Evolutionary conservation across 2,888 invertebrate species (phyloP).

Genomic region (Acleris cristana): DNA sequence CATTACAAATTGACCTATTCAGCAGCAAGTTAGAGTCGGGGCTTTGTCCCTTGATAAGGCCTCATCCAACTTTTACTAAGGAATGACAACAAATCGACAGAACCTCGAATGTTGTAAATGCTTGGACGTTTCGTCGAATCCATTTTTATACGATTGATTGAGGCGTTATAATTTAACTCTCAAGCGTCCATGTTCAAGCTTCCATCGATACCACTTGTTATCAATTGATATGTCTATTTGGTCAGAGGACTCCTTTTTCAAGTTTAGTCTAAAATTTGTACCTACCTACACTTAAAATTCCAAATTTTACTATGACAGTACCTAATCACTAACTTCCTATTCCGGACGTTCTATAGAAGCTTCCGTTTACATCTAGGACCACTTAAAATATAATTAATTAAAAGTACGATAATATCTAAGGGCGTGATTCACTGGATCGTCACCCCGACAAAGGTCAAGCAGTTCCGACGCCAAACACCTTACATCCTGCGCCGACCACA

Average conservation of each 20-base stretch:
- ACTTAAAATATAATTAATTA: slow-evolving; percentile 29
- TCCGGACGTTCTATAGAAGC: background rate
- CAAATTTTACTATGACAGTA: background rate
- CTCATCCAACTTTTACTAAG: too few relatives aligned
- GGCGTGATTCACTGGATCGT: slow-evolving; percentile 40
- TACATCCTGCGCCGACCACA: slow-evolving; percentile 73
- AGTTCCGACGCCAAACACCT: slow-evolving; percentile 55
- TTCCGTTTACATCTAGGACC: slow-evolving; percentile 7
- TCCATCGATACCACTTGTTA: too few relatives aligned
- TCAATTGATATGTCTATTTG: too few relatives aligned
- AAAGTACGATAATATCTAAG: slow-evolving; percentile 33
- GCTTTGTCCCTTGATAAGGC: too few relatives aligned
- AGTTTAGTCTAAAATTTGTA: background rate
- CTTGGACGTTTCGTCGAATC: too few relatives aligned
- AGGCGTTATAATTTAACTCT: too few relatives aligned
- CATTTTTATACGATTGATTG: too few relatives aligned
- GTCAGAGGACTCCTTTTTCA: background rate
- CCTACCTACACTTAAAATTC: background rate
- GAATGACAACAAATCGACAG: too few relatives aligned
- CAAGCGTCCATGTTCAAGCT: too few relatives aligned
- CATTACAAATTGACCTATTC: too few relatives aligned
- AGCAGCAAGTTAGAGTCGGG: too few relatives aligned
- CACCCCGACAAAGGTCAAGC: slow-evolving; percentile 54
- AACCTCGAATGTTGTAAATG: too few relatives aligned
- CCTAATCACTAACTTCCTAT: slow-evolving; percentile 1